phyloP scores from a whole-genome alignment of 2,888 invertebrate genomes.

The Volucella inflata region DNA sequence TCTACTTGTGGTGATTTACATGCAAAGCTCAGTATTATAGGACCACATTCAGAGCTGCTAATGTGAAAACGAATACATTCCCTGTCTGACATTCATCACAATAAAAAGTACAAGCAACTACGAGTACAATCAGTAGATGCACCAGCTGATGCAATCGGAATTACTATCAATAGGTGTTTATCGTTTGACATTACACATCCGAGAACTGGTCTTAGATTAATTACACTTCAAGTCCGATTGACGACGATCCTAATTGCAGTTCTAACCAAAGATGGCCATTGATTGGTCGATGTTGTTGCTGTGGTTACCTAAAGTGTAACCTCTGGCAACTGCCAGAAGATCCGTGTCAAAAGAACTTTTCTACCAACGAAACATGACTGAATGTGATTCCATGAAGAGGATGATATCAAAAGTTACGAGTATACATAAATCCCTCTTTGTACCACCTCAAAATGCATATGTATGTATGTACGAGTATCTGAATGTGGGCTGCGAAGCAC shows the following conservation, averaged over 20 bases:
- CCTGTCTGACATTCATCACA: slow-evolving; percentile 52
- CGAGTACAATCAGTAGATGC: neutral
- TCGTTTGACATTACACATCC: slow-evolving; percentile 54
- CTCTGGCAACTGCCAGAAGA: slow-evolving; percentile 14
- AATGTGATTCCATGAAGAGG: slow-evolving; percentile 41
- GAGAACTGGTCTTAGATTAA: slow-evolving; percentile 66
- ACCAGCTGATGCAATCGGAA: slow-evolving; percentile 47
- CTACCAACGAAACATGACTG: slow-evolving; percentile 20
- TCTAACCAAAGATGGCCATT: slow-evolving; percentile 36
- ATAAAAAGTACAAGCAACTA: slow-evolving; percentile 32
- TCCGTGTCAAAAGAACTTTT: slow-evolving; percentile 36
- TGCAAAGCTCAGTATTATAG: slow-evolving; percentile 46
- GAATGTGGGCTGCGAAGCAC: neutral
- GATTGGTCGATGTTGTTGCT: neutral
- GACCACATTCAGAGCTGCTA: slow-evolving; percentile 56
- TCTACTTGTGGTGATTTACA: slow-evolving; percentile 22
- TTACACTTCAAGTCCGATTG: slow-evolving; percentile 47
- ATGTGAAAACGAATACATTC: neutral
- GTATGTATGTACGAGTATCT: neutral
- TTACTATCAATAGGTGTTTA: slow-evolving; percentile 41
- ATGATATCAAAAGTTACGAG: slow-evolving; percentile 58
- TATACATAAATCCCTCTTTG: slow-evolving; percentile 33
- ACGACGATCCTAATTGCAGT: slow-evolving; percentile 65
- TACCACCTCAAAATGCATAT: slow-evolving; percentile 21
- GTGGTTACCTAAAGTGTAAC: neutral